Conservation (phyloP, 2,888 invertebrate genomes). For the Carterocephalus palaemon region DNA sequence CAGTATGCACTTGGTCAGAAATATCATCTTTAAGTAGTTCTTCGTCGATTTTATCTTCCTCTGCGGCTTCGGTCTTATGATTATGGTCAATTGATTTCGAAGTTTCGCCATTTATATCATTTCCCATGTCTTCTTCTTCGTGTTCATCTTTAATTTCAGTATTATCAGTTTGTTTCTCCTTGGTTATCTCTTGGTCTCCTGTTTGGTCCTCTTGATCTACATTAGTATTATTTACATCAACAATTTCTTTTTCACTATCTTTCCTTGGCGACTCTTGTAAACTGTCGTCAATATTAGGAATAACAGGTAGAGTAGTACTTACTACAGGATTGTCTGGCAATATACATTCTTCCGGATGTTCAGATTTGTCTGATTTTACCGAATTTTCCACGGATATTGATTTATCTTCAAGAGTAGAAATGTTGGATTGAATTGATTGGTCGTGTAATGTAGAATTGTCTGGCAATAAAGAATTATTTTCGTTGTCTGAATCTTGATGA, state of each 20-base stretch:
- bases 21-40: constrained; percentile 28
- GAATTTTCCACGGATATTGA: neutral
- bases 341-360: constrained; percentile 14
- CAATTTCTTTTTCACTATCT: constrained; percentile 8
- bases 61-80: constrained; percentile 10
- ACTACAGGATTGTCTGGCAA: constrained; percentile 9
- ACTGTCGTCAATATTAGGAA: too few species aligned
- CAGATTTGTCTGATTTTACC: neutral
- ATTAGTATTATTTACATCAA: constrained; percentile 5
- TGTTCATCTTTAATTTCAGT: constrained; percentile 18
- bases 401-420: neutral
- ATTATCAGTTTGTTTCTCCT: too few species aligned
- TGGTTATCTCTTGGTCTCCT: neutral
- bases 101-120: constrained; percentile 16
- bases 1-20: constrained; percentile 18
- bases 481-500: neutral
- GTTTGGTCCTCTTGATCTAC: neutral
- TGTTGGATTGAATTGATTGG: too few species aligned
- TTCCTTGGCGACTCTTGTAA: constrained; percentile 8
- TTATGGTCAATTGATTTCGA: neutral
- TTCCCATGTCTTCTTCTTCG: constrained; percentile 13
- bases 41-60: constrained; percentile 26
- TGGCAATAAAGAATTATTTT: too few species aligned
- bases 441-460: too few species aligned
- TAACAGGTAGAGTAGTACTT: too few species aligned